A percentile compares a stretch with the other conserved stretches of the same genome.
These are phyloP conservation scores for Heteronetta atricapilla DNA, from an alignment of 2,113 vertebrate genomes.

Conservation along the genomic window DNA sequence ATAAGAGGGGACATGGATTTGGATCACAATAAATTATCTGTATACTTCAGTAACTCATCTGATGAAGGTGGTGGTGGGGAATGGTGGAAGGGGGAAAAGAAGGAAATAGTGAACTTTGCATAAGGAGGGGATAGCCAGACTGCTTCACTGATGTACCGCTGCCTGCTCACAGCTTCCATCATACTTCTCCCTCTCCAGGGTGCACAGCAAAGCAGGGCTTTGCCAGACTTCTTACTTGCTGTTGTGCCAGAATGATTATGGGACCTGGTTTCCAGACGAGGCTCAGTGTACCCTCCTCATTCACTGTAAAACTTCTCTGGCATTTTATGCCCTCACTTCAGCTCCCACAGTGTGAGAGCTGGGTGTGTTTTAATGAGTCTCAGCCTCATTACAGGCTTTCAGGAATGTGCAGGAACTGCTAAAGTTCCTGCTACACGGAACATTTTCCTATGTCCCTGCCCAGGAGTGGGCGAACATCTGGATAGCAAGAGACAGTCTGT, in stretches of 20 bases:
- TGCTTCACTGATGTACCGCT: background rate
- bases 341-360: background rate
- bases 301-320: background rate
- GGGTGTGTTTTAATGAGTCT: slow-evolving; percentile 55
- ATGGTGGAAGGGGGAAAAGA: background rate
- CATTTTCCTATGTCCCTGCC: slow-evolving; percentile 58
- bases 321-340: slow-evolving; percentile 35
- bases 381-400: slow-evolving; percentile 44
- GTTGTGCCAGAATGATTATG: background rate
- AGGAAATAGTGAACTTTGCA: background rate
- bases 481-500: background rate
- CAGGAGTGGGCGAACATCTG: slow-evolving; percentile 61
- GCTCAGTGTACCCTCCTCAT: background rate
- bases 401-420: slow-evolving; percentile 15
- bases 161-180: background rate
- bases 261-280: background rate
- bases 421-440: slow-evolving; percentile 29
- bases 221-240: background rate
- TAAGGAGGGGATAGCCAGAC: background rate
- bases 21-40: background rate
- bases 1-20: background rate
- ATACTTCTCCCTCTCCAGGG: background rate
- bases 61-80: background rate
- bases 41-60: background rate
- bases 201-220: background rate